Evolutionary conservation across 1,140 invertebrate species (phyloP).

Genomic region (Drosophila ambigua): DNA sequence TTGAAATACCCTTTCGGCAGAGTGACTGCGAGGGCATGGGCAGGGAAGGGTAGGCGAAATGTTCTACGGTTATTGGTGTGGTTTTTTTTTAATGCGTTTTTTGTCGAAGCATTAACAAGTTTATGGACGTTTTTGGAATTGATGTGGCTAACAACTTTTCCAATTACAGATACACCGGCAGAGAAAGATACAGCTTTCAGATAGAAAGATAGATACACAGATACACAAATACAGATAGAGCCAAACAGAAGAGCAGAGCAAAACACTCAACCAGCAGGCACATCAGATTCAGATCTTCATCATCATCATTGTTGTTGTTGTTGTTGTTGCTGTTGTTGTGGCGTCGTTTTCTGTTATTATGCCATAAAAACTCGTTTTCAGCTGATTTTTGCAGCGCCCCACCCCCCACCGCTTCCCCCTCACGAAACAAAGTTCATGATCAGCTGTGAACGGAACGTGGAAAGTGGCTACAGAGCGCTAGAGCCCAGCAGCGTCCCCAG

Average conservation of each 20-base stretch:
- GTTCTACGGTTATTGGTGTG: constrained; percentile 49
- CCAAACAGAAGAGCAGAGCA: too few relatives aligned
- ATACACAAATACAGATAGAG: constrained; percentile 28
- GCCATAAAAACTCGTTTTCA: constrained; percentile 82
- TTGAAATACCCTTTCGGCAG: constrained; percentile 36
- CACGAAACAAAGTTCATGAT: constrained; percentile 67
- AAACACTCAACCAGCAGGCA: too few relatives aligned
- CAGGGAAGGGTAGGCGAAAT: not conserved
- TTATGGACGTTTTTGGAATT: constrained; percentile 75
- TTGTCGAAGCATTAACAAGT: constrained; percentile 66
- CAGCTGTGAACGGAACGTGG: constrained; percentile 80
- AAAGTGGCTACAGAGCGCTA: constrained; percentile 55
- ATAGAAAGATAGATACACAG: constrained; percentile 17
- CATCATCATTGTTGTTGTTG: not conserved
- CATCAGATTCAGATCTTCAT: constrained; percentile 52
- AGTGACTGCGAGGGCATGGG: too few relatives aligned
- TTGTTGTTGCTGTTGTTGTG: constrained; percentile 16
- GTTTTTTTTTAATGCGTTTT: constrained; percentile 52
- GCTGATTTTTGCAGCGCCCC: constrained; percentile 40
- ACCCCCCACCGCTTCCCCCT: too few relatives aligned
- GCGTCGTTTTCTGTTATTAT: constrained; percentile 66
- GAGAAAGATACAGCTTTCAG: constrained; percentile 13
- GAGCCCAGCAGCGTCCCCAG: constrained; percentile 15
- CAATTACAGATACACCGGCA: constrained; percentile 52
- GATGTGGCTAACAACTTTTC: constrained; percentile 79